Evolutionary conservation across 1,140 invertebrate species (phyloP).

Genomic region (Bombyx mandarina): DNA sequence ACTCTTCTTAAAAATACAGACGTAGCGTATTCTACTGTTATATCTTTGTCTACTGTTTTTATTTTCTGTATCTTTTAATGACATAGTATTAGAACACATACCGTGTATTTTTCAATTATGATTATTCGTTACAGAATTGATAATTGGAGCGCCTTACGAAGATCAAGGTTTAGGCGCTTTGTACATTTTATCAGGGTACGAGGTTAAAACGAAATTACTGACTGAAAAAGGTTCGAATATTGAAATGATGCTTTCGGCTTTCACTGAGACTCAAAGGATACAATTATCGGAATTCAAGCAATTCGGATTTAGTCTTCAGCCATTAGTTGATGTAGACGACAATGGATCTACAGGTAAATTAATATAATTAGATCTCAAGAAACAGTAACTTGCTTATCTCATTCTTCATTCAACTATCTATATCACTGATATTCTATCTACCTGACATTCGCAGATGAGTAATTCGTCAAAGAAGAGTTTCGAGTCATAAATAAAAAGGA

Average conservation of each 20-base stretch:
- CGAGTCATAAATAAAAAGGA: too few relatives aligned
- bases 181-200: conserved; percentile 37
- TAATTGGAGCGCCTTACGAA: conserved; percentile 45
- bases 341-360: conserved; percentile 33
- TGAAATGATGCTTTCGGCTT: conserved; percentile 11
- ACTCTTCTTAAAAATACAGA: too few relatives aligned
- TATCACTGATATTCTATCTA: too few relatives aligned
- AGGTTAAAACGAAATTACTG: conserved; percentile 15
- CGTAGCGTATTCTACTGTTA: too few relatives aligned
- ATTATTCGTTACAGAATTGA: conserved; percentile 29
- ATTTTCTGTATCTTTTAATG: too few relatives aligned
- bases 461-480: too few relatives aligned
- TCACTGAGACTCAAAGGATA: conserved; percentile 29
- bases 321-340: conserved; percentile 21
- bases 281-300: conserved; percentile 7
- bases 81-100: too few relatives aligned
- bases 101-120: too few relatives aligned
- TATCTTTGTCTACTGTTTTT: too few relatives aligned
- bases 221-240: background rate
- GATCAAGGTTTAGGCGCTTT: conserved; percentile 27
- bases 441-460: too few relatives aligned
- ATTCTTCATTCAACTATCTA: too few relatives aligned
- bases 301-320: conserved; percentile 38
- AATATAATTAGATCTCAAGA: background rate
- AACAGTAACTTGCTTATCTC: too few relatives aligned